These are phyloP conservation scores for Thinocorus orbignyianus DNA, from an alignment of 2,113 vertebrate genomes.

Conservation along the genomic window DNA sequence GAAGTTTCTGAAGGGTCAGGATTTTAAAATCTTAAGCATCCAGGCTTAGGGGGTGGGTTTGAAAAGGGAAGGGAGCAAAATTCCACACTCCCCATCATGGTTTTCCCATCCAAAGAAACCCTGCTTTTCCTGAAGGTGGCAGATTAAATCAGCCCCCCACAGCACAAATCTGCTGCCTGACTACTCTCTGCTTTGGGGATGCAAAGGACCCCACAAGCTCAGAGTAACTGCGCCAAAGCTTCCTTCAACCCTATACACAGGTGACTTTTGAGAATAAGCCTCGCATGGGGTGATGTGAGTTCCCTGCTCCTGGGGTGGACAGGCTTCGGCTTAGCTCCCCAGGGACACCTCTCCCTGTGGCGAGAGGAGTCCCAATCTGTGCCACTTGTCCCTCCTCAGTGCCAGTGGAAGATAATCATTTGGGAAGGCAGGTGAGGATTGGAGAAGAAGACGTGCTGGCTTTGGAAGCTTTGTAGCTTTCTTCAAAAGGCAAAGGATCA, in stretches of 20 bases:
- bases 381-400: not conserved
- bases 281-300: not conserved
- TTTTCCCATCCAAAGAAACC: not conserved
- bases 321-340: not conserved
- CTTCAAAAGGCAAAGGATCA: not conserved
- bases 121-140: not conserved
- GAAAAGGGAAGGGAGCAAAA: not conserved
- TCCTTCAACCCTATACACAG: not conserved
- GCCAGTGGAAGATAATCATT: rapidly evolving
- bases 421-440: not conserved
- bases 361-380: rapidly evolving
- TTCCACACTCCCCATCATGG: not conserved
- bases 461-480: not conserved
- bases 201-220: not conserved
- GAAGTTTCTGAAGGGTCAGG: not conserved
- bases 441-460: not conserved
- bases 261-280: not conserved
- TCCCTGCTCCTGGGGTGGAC: not conserved
- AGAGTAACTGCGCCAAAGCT: not conserved
- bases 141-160: not conserved
- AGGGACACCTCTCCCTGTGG: not conserved
- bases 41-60: not conserved
- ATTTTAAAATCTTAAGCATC: not conserved
- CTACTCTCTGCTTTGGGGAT: not conserved
- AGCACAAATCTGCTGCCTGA: not conserved